Evolutionary conservation across 1,140 invertebrate genomes (phyloP), one percentile per base, ranked within the genome.

Genomic region (Papilio xuthus): DNA sequence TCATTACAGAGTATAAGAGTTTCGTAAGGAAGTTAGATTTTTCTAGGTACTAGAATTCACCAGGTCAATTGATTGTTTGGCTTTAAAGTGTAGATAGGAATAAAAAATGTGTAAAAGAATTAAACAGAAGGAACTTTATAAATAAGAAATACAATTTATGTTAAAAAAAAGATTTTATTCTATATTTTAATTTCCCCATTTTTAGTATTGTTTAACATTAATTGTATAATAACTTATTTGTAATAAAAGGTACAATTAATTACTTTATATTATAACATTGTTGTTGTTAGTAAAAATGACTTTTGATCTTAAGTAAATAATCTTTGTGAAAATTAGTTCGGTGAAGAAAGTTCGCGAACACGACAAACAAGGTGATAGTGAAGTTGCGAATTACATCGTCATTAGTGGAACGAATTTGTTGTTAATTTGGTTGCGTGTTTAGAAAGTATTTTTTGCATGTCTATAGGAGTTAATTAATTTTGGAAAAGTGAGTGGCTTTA

Each of bases 341-440:
- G 18, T 67, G 7, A 67, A 67, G 60, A 67, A 67, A 67, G 60
- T 67, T 67, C 26, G 60, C 13, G 60, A 28, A 67, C 26, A 67
- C 26, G 60, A 32, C 60, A 67, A 63, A 28, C 10, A 60, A 3
- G 56, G 56, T 15, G 60, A 13, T 67, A 28, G 60, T 67, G 53
- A 56, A 56, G 20, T 67, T 67, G 60, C 60, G 4, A 67, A 67
- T 67, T 18, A 28, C 56, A 67, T 28, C 60, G 23, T 28, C 60
- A 6, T 67, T 18, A 15, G 26, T 67, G 60, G 60, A 67, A 67
- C 60, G 60, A 67, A 67, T 67, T 67, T 67, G 60, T 67, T 67
- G 23, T 67, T 67, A 15, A 67, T 67, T 63, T 28, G 26, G 60
- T 67, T 67, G 60, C 60, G 26, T 28, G 26, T 67, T 67, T 67